phyloP scores from a whole-genome alignment of 2,797 vertebrate genomes.

The Cryptoblepharus egeriae region DNA sequence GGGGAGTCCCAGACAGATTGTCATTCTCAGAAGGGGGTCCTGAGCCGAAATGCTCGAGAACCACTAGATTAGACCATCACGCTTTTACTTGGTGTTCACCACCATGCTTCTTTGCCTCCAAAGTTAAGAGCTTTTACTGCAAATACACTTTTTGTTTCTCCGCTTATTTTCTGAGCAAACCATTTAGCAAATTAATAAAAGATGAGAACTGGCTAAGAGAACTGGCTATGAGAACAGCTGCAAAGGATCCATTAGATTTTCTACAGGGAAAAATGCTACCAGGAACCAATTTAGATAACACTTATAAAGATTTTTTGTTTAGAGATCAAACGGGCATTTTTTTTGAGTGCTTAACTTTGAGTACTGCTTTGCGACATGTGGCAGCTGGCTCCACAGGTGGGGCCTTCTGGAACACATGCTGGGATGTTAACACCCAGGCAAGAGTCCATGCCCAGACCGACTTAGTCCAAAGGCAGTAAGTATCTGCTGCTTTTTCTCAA shows the following conservation, averaged over 20 bases:
- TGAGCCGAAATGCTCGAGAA: no score
- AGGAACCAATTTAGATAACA: conserved; percentile 26
- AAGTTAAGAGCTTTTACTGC: conserved; percentile 30
- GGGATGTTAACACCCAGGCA: no score
- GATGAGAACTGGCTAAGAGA: conserved; percentile 38
- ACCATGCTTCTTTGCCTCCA: conserved; percentile 21
- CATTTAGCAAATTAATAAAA: conserved; percentile 63
- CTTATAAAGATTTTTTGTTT: conserved; percentile 21
- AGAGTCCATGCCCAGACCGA: no score
- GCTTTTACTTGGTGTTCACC: neutral
- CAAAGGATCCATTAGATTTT: conserved; percentile 41
- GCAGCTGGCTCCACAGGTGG: no score
- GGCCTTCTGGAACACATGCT: no score
- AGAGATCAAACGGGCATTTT: conserved; percentile 10
- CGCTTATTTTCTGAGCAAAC: conserved; percentile 33
- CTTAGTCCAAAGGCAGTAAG: no score
- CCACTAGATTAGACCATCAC: no score
- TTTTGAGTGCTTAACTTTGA: neutral
- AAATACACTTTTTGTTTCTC: conserved; percentile 2
- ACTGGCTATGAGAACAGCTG: no score
- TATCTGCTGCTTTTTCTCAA: no score
- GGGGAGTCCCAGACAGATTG: no score
- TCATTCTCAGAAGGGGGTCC: no score
- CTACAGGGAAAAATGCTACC: conserved; percentile 38
- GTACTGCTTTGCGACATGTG: no score